Base-by-base conservation (phyloP, 2,113 vertebrate genomes). In the Megaceryle maxima region DNA sequence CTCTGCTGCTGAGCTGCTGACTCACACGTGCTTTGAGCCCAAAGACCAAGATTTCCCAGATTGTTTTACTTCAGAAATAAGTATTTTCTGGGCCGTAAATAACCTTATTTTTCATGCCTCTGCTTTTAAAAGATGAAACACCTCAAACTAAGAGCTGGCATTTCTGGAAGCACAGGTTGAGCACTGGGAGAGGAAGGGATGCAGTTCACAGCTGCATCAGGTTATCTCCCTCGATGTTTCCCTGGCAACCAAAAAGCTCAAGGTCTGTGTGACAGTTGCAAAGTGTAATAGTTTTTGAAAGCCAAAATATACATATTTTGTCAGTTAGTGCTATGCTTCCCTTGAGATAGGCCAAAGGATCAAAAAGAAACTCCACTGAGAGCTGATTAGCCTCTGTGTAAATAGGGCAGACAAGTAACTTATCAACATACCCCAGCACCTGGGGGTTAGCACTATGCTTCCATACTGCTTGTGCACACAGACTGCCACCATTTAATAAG, bases 301-400 rank as follows among this genome's bases (percentile, higher is more conserved):
- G 80, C 83, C 91, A 94, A 96, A 96, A 92, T 88, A 94, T 90
- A 96, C 69, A 72, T 95, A 93, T 96, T 96, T 97, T 96, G 92
- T 96, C 92, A 93, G 80, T 79, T 72, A 83, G 62, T 50, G 44
- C 56, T 76, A 37, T 72, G 74, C 57, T 94, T 97, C 95, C 88
- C 95, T 93, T 84, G 94, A 97, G 92, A 95, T 13, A 82, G 86
- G 92, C 86, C 80, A 62, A 88, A 64, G 86, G 88, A 96, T 95
- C 92, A 95, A 92, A 96, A 91, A 86, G 62, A 76, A 96, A 93
- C 83, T 96, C 96, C 86, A 39, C 14, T 1, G 62, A 57, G 92
- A 92, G 62, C 90, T 91, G 96, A 96, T 94, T 95, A 96, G 88
- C 37, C 39, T 90, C 59, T 3, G 5, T 13, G 62, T 93, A 97